Evolutionary conservation across 2,888 invertebrate species (phyloP).

Genomic region (Trissolcus brochymenae): DNA sequence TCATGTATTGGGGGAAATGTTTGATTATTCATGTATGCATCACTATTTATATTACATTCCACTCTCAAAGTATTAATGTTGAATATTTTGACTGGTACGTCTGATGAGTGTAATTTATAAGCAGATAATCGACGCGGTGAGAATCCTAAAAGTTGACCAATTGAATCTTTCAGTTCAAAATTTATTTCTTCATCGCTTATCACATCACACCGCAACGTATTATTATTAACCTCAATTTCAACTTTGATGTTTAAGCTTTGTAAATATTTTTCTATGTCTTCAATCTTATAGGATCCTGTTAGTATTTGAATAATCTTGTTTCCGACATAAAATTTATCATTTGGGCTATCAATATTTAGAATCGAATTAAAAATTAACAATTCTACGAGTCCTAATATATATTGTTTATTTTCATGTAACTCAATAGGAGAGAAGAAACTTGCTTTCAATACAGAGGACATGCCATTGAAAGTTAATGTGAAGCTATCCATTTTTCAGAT

Average conservation of each 20-base stretch:
- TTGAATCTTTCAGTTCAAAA: constrained; percentile 48
- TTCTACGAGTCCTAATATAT: too few relatives aligned
- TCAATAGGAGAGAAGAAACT: too few relatives aligned
- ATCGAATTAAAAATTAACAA: too few relatives aligned
- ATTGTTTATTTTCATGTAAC: constrained; percentile 24
- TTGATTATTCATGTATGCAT: constrained; percentile 27
- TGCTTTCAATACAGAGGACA: too few relatives aligned
- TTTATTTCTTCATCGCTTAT: constrained; percentile 39
- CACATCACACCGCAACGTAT: constrained; percentile 35
- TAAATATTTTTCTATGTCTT: constrained; percentile 62
- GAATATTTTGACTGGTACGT: constrained; percentile 4
- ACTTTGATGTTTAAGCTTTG: background rate
- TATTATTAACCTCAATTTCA: constrained; percentile 28
- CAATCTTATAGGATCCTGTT: constrained; percentile 67
- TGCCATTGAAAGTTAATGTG: too few relatives aligned
- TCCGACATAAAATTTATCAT: too few relatives aligned
- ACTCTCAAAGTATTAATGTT: constrained; percentile 7
- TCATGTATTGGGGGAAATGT: constrained; percentile 31
- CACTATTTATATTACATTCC: constrained; percentile 44
- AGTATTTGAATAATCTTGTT: constrained; percentile 58
- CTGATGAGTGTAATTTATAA: background rate
- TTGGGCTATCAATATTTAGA: too few relatives aligned
- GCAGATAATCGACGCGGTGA: background rate
- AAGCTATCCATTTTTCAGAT: background rate
- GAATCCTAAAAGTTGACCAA: constrained; percentile 13